A percentile compares a stretch with the other conserved stretches of the same genome.
Conservation (phyloP, 2,113 vertebrate genomes). For the Sclerurus mexicanus region DNA sequence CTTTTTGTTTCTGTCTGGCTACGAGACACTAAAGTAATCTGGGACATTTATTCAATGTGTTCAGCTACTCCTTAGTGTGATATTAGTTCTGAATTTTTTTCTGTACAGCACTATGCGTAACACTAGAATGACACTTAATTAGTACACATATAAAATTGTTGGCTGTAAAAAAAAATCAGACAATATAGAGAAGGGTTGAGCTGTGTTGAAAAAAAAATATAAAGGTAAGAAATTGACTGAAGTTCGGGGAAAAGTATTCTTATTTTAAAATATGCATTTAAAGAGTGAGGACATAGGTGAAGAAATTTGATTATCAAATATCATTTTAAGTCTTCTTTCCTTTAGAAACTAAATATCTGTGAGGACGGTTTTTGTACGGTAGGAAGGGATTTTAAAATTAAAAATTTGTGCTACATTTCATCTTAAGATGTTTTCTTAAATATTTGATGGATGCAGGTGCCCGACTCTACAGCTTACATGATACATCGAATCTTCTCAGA, state of each 20-base stretch:
- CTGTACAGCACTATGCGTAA: background rate
- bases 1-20: constrained; percentile 61
- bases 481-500: background rate
- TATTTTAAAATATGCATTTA: background rate
- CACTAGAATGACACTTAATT: constrained; percentile 21
- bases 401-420: background rate
- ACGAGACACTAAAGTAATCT: constrained; percentile 34
- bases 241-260: background rate
- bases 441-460: constrained; percentile 29
- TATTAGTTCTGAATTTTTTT: constrained; percentile 63
- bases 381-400: constrained; percentile 20
- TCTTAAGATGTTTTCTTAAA: constrained; percentile 20
- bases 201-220: background rate
- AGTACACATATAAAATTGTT: constrained; percentile 15
- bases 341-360: background rate
- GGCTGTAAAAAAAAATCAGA: constrained; percentile 38
- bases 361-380: background rate
- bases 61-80: constrained; percentile 53
- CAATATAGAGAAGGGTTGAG: background rate
- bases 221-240: background rate
- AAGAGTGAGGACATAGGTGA: background rate
- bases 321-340: background rate
- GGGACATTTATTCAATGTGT: constrained; percentile 65
- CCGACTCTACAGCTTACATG: background rate
- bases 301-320: background rate